These are phyloP conservation scores for Laothoe populi DNA, from an alignment of 2,888 invertebrate species.

Conservation along the genomic window DNA sequence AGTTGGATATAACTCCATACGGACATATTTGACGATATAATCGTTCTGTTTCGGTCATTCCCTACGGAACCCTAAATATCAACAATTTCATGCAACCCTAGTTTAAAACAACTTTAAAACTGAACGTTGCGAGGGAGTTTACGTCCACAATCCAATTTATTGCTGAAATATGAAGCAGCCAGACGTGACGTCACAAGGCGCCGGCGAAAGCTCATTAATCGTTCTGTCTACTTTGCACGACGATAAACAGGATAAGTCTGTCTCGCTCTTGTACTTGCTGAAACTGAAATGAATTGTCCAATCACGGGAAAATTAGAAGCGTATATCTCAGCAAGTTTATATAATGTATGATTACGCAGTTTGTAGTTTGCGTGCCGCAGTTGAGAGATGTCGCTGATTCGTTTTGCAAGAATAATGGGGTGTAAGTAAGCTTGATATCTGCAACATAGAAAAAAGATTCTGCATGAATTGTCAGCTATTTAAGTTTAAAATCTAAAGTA, in stretches of 20 bases:
- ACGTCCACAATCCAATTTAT: slow-evolving; percentile 23
- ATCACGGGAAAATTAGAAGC: slow-evolving; percentile 38
- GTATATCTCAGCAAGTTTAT: slow-evolving; percentile 36
- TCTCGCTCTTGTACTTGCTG: neutral
- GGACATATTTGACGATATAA: neutral
- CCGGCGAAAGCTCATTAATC: slow-evolving; percentile 19
- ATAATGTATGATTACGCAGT: slow-evolving; percentile 22
- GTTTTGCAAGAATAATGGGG: neutral
- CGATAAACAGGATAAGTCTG: neutral
- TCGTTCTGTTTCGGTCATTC: neutral
- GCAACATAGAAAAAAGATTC: too few relatives aligned
- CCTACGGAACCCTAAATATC: neutral
- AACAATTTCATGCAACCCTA: neutral
- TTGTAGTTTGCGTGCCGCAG: slow-evolving; percentile 9
- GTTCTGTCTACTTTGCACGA: slow-evolving; percentile 5
- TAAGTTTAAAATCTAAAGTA: too few relatives aligned
- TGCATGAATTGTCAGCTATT: too few relatives aligned
- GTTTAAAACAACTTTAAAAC: slow-evolving; percentile 10
- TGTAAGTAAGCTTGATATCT: neutral
- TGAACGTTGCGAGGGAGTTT: slow-evolving; percentile 9
- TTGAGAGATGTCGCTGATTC: slow-evolving; percentile 11
- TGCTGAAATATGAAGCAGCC: slow-evolving; percentile 23
- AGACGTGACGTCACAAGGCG: slow-evolving; percentile 22
- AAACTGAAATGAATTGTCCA: slow-evolving; percentile 31
- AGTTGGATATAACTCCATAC: too few relatives aligned